Percentiles rank a stretch among this genome's conserved stretches.
Evolutionary conservation across 2,113 vertebrate species (phyloP).

Genomic region (Microcebus griseorufus): DNA sequence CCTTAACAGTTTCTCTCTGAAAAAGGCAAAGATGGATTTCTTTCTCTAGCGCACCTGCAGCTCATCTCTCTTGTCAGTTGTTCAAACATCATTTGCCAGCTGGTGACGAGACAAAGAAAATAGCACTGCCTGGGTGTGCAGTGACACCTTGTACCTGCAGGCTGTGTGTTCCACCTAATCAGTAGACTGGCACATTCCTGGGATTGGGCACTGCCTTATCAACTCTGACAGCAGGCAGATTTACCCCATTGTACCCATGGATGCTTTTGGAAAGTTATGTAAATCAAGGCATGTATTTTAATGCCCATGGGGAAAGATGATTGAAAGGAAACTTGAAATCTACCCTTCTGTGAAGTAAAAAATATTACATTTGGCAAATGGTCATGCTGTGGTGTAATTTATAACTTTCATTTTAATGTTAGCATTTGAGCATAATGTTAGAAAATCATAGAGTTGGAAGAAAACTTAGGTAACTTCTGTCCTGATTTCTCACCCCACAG

Average conservation of each 20-base stretch:
- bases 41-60: not conserved
- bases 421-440: not conserved
- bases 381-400: not conserved
- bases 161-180: not conserved
- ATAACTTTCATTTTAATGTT: slow-evolving; percentile 13
- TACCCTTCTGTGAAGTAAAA: not conserved
- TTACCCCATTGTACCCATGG: not conserved
- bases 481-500: not conserved
- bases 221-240: not conserved
- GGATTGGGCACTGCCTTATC: not conserved
- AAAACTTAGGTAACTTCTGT: not conserved
- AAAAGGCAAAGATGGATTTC: not conserved
- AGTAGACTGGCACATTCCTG: not conserved
- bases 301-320: not conserved
- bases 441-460: not conserved
- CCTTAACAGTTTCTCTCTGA: not conserved
- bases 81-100: not conserved
- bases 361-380: not conserved
- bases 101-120: not conserved
- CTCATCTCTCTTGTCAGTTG: not conserved
- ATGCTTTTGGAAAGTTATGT: not conserved
- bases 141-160: not conserved
- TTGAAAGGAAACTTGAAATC: not conserved
- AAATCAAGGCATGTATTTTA: not conserved
- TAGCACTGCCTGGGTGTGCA: not conserved